Conservation (phyloP, 2,888 invertebrate species). For the Copidosoma aretas region DNA sequence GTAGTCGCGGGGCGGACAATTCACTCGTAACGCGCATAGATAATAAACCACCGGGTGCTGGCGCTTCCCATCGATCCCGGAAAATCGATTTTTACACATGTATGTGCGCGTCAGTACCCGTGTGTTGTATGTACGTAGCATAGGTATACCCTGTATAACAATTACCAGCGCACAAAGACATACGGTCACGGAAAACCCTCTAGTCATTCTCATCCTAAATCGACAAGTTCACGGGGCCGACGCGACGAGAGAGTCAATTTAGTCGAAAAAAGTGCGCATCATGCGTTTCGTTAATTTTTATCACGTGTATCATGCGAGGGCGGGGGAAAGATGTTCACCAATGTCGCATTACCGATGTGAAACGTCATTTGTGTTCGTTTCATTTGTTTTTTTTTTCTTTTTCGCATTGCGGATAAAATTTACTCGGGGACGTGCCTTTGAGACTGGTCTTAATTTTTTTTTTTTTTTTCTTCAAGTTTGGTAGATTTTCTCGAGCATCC, state of each 20-base stretch:
- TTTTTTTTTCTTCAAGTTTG: no score
- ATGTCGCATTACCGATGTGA: no score
- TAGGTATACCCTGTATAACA: not conserved
- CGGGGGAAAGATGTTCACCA: no score
- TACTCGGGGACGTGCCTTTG: no score
- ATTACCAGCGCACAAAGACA: not conserved
- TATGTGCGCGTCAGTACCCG: not conserved
- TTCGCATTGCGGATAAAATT: no score
- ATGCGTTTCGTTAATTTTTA: no score
- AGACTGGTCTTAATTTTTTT: no score
- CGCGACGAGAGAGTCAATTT: not conserved
- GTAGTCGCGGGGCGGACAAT: not conserved
- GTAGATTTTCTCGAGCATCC: no score
- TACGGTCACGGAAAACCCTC: slow-evolving; percentile 6
- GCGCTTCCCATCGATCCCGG: slow-evolving; percentile 28
- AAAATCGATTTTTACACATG: slow-evolving; percentile 33
- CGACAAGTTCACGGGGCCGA: slow-evolving; percentile 8
- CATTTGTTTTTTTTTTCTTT: no score
- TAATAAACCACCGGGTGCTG: not conserved
- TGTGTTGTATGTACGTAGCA: no score
- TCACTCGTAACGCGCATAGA: not conserved
- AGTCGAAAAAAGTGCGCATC: not conserved
- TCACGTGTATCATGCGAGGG: no score
- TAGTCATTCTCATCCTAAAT: slow-evolving; percentile 12
- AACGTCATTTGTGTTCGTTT: no score